Base-by-base conservation (phyloP, 2,888 invertebrate genomes). In the Exocentrus adspersus region DNA sequence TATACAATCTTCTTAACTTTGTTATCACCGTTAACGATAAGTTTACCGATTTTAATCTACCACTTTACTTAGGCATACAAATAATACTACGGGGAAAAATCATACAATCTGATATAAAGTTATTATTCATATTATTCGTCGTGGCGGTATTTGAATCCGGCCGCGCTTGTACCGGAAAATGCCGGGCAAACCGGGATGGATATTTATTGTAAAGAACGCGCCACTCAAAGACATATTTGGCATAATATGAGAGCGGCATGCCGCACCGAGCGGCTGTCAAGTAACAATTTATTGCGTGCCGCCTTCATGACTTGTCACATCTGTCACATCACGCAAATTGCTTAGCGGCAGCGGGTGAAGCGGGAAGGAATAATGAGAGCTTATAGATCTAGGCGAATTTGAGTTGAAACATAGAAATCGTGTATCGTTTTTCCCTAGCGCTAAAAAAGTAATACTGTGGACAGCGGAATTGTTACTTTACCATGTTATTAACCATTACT, bases 211-310 rank as follows among this genome's bases (percentile, higher is more conserved):
- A 37, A 37, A 37, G 37, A 37, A 37, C 37, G 14, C 12, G 37
- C 37, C 37, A 37, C 37, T 37, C 37, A 37, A 37, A 37, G 37
- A 37, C 37, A 37, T 37, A 37, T 37, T 37, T 37, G 37, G 37
- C 37, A 37, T 37, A 37, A 37, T 37, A 37, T 12, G 37, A 37
- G 37, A 37, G 37, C 37, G 37, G 12, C 37, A 37, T 37, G n/a
- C 37, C 37, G 37, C 2, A 14, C 12, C 12, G 12, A 14, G 37
- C 2, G n/a, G 37, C 12, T 12, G 37, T n/a, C 37, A 14, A 12
- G 12, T 12, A 37, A 14, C 37, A n/a, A 37, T 37, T 37, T 37
- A 37, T 37, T 12, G 37, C 37, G 2, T 37, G 12, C 37, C 12
- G 37, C 37, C 37, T 37, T 37, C 14, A 37, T 37, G 37, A 37